A percentile compares a stretch with the other conserved stretches of the same genome.
Evolutionary conservation across 2,797 vertebrate genomes (phyloP).

Genomic region (Leptatherina wallacei): DNA sequence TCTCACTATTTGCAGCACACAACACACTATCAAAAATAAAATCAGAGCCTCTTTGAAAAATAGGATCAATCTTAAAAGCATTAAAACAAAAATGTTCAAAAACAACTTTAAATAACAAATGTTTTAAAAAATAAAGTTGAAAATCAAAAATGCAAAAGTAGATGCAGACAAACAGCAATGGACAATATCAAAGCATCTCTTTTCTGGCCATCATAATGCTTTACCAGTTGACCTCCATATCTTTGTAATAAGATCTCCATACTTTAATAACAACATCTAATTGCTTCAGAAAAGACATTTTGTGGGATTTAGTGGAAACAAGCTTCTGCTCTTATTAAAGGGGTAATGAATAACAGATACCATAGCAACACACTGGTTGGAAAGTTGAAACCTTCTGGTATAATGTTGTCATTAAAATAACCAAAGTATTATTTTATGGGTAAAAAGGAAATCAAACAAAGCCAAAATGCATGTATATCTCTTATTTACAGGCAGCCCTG

Average conservation of each 20-base stretch:
- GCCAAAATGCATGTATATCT: constrained; percentile 51
- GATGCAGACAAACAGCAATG: constrained; percentile 56
- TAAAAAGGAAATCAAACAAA: constrained; percentile 41
- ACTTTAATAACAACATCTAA: constrained; percentile 42
- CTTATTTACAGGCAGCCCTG: constrained; percentile 70
- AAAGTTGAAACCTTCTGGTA: constrained; percentile 30
- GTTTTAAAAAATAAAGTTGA: constrained; percentile 58
- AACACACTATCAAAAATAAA: constrained; percentile 80
- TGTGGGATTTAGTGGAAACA: constrained; percentile 14
- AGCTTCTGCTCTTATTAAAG: constrained; percentile 26
- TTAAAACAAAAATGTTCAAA: constrained; percentile 42
- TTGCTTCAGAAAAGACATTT: constrained; percentile 37
- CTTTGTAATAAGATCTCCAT: constrained; percentile 39
- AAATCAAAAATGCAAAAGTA: constrained; percentile 65
- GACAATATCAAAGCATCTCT: constrained; percentile 42
- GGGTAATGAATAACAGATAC: neutral
- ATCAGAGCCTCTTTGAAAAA: constrained; percentile 76
- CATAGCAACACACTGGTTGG: constrained; percentile 7
- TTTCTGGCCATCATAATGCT: constrained; percentile 26
- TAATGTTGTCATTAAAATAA: constrained; percentile 40
- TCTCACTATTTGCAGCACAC: constrained; percentile 63
- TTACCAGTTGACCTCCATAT: constrained; percentile 30
- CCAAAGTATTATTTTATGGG: constrained; percentile 35
- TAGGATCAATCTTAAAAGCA: constrained; percentile 60
- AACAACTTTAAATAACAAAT: constrained; percentile 77